phyloP scores from a whole-genome alignment of 2,797 vertebrate genomes.

The Pseudochirops cupreus region DNA sequence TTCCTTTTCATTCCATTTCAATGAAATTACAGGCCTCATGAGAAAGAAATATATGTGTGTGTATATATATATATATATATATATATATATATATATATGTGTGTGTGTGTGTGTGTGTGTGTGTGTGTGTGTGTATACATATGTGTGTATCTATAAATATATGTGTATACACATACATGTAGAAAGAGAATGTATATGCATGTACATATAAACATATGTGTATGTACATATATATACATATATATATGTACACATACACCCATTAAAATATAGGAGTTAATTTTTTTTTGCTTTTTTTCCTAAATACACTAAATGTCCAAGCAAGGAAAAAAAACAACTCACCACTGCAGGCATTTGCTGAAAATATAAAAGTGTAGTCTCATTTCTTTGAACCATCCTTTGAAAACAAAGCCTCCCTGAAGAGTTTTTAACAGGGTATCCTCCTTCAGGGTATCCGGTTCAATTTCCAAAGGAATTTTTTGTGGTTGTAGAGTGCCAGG shows the following conservation, averaged over 20 bases:
- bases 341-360: constrained; percentile 66
- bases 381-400: constrained; percentile 53
- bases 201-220: not conserved
- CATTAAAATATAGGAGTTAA: constrained; percentile 75
- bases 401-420: constrained; percentile 61
- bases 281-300: constrained; percentile 74
- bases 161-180: too few species aligned
- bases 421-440: constrained; percentile 56
- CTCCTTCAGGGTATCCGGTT: constrained; percentile 52
- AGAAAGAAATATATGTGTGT: too few species aligned
- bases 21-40: not conserved
- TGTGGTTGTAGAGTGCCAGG: constrained; percentile 27
- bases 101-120: too few species aligned
- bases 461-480: constrained; percentile 64
- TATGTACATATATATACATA: not conserved
- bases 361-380: constrained; percentile 69
- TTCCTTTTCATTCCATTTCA: not conserved
- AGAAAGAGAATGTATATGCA: too few species aligned
- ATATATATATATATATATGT: not conserved
- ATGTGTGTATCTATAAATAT: not conserved
- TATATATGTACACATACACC: not conserved
- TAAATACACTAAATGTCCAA: constrained; percentile 67
- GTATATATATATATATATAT: too few species aligned
- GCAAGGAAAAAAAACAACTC: constrained; percentile 58
- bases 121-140: not conserved